phyloP scores from a whole-genome alignment of 2,797 vertebrate species.

The Arvicola amphibius region DNA sequence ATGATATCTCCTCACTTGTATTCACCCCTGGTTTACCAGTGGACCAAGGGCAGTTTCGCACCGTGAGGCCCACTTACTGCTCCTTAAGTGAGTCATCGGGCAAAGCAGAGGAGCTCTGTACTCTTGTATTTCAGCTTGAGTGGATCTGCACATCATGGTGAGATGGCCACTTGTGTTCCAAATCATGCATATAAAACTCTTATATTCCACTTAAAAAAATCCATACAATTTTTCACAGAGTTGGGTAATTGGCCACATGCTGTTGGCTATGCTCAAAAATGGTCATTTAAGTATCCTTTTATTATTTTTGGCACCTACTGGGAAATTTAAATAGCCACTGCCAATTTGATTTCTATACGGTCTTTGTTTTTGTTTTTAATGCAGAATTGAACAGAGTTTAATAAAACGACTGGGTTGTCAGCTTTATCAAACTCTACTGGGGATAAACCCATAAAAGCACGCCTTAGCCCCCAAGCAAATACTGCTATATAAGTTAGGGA shows the following conservation, averaged over 20 bases:
- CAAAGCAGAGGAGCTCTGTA: background rate
- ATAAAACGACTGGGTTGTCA: slow-evolving; percentile 77
- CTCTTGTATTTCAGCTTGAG: slow-evolving; percentile 36
- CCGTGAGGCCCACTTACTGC: background rate
- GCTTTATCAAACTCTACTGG: slow-evolving; percentile 62
- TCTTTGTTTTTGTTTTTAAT: slow-evolving; percentile 63
- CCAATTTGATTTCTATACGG: slow-evolving; percentile 61
- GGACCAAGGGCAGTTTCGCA: background rate
- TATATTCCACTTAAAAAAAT: slow-evolving; percentile 55
- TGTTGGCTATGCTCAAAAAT: slow-evolving; percentile 70
- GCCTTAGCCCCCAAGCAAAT: slow-evolving; percentile 48
- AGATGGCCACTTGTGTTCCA: slow-evolving; percentile 33
- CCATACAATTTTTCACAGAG: slow-evolving; percentile 57
- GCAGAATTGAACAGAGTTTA: slow-evolving; percentile 75
- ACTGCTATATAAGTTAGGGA: background rate
- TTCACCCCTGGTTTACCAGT: too few relatives aligned
- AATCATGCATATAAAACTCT: slow-evolving; percentile 34
- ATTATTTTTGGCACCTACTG: slow-evolving; percentile 76
- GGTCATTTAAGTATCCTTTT: slow-evolving; percentile 75
- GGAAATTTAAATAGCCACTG: slow-evolving; percentile 76
- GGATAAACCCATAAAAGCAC: slow-evolving; percentile 74
- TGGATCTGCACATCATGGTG: background rate
- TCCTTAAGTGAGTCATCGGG: slow-evolving; percentile 17
- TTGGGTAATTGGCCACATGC: slow-evolving; percentile 65
- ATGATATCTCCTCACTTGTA: background rate